Evolutionary conservation across 2,888 invertebrate species (phyloP).

Genomic region (Caenorhabditis sp.): DNA sequence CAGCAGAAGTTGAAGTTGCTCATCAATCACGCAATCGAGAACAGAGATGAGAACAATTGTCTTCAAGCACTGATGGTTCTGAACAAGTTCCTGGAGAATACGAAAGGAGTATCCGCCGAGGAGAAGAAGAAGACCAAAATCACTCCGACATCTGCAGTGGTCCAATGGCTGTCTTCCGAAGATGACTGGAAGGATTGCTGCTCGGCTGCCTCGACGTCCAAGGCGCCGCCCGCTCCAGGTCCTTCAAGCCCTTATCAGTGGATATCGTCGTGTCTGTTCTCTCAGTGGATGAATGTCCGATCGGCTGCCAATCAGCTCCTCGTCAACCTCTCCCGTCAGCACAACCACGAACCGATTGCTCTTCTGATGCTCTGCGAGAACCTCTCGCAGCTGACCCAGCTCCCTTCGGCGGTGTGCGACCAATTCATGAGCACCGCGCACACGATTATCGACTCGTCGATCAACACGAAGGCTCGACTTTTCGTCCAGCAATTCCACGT

Average conservation of each 20-base stretch:
- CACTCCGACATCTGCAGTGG: constrained; percentile 3
- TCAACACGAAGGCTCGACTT: constrained; percentile 62
- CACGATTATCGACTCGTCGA: constrained; percentile 52
- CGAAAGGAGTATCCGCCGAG: constrained; percentile 28
- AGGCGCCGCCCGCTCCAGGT: background rate
- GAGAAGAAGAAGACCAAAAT: constrained; percentile 22
- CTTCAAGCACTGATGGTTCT: constrained; percentile 58
- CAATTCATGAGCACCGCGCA: constrained; percentile 66
- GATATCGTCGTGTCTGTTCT: constrained; percentile 69
- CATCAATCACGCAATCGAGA: constrained; percentile 48
- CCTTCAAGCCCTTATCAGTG: constrained; percentile 52
- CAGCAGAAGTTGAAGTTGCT: constrained; percentile 66
- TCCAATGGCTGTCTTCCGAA: constrained; percentile 42
- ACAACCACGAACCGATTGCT: constrained; percentile 57
- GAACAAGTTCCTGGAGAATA: constrained; percentile 48
- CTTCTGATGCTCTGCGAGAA: constrained; percentile 60
- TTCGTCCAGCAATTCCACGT: constrained; percentile 70
- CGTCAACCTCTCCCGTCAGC: constrained; percentile 43
- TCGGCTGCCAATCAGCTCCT: constrained; percentile 61
- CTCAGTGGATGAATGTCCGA: constrained; percentile 64
- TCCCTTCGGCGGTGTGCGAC: constrained; percentile 51
- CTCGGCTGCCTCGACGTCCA: constrained; percentile 31
- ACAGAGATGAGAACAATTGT: constrained; percentile 47
- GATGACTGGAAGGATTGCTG: constrained; percentile 57
- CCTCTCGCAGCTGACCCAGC: constrained; percentile 21